These are phyloP conservation scores for Gonatopus flavifemur DNA, from an alignment of 1,140 invertebrate species.

Conservation along the genomic window DNA sequence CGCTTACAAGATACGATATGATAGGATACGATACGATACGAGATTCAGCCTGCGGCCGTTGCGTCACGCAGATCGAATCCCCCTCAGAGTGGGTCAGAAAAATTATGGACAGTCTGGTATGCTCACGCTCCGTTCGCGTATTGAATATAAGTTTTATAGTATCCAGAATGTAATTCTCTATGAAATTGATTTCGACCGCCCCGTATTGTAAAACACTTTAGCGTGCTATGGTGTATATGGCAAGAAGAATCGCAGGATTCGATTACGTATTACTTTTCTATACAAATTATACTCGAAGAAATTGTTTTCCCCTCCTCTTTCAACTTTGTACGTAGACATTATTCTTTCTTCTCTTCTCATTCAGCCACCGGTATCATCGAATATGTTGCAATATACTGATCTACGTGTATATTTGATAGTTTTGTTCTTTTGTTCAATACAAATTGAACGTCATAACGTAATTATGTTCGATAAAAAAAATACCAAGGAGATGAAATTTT, in stretches of 20 bases:
- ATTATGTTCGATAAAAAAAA: too few relatives aligned
- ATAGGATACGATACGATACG: too few relatives aligned
- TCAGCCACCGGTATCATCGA: slow-evolving; percentile 8
- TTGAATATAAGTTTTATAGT: slow-evolving; percentile 1
- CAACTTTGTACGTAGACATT: slow-evolving; percentile 20
- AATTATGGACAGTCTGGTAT: slow-evolving; percentile 23
- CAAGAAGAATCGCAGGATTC: slow-evolving; percentile 21
- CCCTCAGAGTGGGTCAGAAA: slow-evolving; percentile 21
- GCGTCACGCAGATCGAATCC: slow-evolving; percentile 30
- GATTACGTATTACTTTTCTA: slow-evolving; percentile 26
- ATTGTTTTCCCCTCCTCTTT: slow-evolving; percentile 18
- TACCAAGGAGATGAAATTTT: too few relatives aligned
- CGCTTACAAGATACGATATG: slow-evolving; percentile 3
- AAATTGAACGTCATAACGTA: too few relatives aligned
- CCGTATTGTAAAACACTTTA: slow-evolving; percentile 29
- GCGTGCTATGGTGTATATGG: too few relatives aligned
- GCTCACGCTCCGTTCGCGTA: slow-evolving; percentile 1
- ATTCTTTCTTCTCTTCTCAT: slow-evolving; percentile 14
- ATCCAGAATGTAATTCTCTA: slow-evolving; percentile 26
- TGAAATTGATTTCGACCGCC: slow-evolving; percentile 32
- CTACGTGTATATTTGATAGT: too few relatives aligned
- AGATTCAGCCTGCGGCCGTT: slow-evolving; percentile 19
- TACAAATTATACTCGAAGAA: slow-evolving; percentile 27
- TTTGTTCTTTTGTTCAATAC: too few relatives aligned
- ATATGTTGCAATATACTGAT: too few relatives aligned